Evolutionary conservation across 2,113 vertebrate genomes (phyloP).

Genomic region (Pipra filicauda): DNA sequence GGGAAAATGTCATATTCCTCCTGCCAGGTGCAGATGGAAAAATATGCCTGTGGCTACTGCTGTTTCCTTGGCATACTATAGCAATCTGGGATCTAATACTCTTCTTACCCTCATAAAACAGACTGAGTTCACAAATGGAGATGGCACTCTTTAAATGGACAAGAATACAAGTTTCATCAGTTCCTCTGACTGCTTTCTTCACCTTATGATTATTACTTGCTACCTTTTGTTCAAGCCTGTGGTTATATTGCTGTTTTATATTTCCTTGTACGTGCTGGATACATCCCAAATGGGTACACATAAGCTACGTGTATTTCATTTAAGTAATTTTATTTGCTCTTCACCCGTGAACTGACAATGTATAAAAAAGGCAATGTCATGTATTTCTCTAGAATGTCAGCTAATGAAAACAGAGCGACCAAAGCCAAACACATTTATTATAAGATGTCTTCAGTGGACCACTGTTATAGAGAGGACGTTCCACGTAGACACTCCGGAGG

Average conservation of each 20-base stretch:
- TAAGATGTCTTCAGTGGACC: slow-evolving; percentile 98
- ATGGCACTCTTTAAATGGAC: not conserved
- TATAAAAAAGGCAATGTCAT: not conserved
- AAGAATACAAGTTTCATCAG: not conserved
- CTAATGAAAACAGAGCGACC: slow-evolving; percentile 98
- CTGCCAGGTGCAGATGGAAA: slow-evolving; percentile 54
- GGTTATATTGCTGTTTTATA: not conserved
- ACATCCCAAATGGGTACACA: not conserved
- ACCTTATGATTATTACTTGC: not conserved
- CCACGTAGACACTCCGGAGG: slow-evolving; percentile 93
- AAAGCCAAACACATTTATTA: slow-evolving; percentile 98
- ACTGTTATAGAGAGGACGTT: slow-evolving; percentile 97
- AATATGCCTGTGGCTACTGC: slow-evolving; percentile 50
- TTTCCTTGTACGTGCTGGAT: not conserved
- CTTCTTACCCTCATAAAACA: not conserved
- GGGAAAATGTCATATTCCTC: not conserved
- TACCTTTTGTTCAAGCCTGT: not conserved
- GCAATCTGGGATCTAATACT: not conserved
- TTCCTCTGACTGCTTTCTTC: not conserved
- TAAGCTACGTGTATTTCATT: not conserved
- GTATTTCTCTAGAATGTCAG: slow-evolving; percentile 88
- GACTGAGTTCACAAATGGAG: not conserved
- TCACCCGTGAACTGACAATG: not conserved
- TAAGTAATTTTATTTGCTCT: not conserved
- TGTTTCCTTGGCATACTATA: slow-evolving; percentile 31